Conservation (phyloP, 2,888 invertebrate genomes). For the Nycteola revayana region DNA sequence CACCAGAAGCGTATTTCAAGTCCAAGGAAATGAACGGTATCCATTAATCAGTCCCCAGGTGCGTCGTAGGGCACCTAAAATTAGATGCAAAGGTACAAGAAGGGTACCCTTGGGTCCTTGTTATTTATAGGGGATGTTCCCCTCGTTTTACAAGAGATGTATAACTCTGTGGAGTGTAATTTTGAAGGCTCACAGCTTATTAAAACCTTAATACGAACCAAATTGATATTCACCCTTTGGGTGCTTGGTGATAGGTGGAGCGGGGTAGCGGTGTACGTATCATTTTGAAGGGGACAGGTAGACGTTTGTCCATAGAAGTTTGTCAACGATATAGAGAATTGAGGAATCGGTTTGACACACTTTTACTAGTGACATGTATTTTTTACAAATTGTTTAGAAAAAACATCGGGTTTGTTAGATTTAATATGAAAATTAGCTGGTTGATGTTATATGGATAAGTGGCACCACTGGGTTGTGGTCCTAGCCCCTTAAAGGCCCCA, state of each 20-base stretch:
- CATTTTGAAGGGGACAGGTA: neutral
- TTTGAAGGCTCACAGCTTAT: constrained; percentile 40
- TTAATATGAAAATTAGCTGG: too few species aligned
- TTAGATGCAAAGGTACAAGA: constrained; percentile 42
- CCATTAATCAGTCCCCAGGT: constrained; percentile 49
- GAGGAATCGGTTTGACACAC: too few species aligned
- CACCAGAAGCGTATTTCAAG: constrained; percentile 31
- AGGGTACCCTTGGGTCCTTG: constrained; percentile 33
- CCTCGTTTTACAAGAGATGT: constrained; percentile 17
- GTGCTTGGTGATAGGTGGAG: too few species aligned
- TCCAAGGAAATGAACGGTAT: constrained; percentile 33
- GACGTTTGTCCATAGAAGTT: too few species aligned
- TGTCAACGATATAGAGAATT: too few species aligned
- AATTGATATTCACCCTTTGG: constrained; percentile 26
- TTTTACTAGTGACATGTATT: too few species aligned
- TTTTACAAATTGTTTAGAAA: too few species aligned
- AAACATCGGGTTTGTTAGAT: too few species aligned
- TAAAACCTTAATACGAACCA: constrained; percentile 43
- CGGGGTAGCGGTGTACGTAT: too few species aligned
- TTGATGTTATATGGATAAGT: too few species aligned
- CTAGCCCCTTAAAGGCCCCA: too few species aligned
- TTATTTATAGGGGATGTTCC: constrained; percentile 25
- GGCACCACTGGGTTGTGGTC: too few species aligned
- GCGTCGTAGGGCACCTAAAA: constrained; percentile 43
- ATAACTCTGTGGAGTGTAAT: constrained; percentile 28